Conservation (phyloP, 2,797 vertebrate species). For the Perodicticus potto region DNA sequence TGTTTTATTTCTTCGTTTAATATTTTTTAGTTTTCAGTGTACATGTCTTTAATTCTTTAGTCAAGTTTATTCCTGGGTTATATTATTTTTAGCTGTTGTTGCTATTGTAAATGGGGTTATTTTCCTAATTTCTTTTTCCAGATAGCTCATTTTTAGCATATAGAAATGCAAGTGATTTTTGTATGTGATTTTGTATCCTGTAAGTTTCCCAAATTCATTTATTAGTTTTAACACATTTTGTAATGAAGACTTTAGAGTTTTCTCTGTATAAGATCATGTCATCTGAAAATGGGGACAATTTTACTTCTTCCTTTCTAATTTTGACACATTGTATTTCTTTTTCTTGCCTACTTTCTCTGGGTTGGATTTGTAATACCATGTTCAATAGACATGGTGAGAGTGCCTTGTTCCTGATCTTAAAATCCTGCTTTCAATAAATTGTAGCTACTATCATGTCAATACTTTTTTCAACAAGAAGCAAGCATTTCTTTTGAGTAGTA, state of each 20-base stretch:
- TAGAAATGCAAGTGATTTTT: background rate
- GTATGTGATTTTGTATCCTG: background rate
- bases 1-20: background rate
- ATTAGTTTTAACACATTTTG: background rate
- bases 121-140: background rate
- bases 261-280: background rate
- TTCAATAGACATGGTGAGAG: background rate
- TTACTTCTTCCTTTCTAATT: background rate
- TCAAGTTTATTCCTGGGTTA: background rate
- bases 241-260: background rate
- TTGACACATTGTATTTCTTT: background rate
- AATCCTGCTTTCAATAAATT: slow-evolving; percentile 16
- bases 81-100: background rate
- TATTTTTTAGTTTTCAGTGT: background rate
- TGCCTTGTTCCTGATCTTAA: background rate
- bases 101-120: background rate
- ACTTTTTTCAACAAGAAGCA: slow-evolving; percentile 52
- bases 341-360: background rate
- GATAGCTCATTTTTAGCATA: background rate
- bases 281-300: background rate
- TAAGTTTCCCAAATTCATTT: background rate
- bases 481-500: slow-evolving; percentile 16
- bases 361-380: background rate
- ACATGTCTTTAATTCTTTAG: background rate
- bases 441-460: background rate